Base-by-base conservation (phyloP, 2,113 vertebrate species). In the Thermophis baileyi region DNA sequence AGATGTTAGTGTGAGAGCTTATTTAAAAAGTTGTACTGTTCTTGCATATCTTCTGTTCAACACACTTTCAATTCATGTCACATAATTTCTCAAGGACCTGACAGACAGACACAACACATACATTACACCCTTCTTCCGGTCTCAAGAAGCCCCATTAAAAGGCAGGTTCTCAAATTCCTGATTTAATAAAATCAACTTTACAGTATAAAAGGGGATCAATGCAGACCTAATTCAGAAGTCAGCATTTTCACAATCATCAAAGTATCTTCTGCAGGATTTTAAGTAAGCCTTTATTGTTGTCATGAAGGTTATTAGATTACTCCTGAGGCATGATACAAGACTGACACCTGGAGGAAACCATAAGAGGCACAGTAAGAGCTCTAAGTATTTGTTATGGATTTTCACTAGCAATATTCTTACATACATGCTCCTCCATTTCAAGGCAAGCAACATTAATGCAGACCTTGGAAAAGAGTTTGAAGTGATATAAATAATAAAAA, bases 321-420 rank as follows among this genome's bases (percentile, higher is more conserved):
- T 1, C 0, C 63, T 35, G 47, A 88, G 85, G 44, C 49, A 35
- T 91, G 94, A 95, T 93, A 57, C 95, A 95, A 92, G 92, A 93
- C 8, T 96, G 97, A 96, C 97, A 96, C 95, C 97, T 97, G 94
- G 94, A 96, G 97, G 97, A 95, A 74, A 81, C 54, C 4, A 55
- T 55, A 74, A 91, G 95, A 93, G 46, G 94, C 95, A 87, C 86
- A 85, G 35, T 57, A n/a, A 53, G 69, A 87, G 94, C 25, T 7
- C 27, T 24, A 30, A 11, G 3, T 14, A 3, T n/a, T n/a, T 1
- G 1, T 57, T 57, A 24, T 12, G 27, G 25, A 81, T n/a, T 89
- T 9, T 88, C 12, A 47, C 22, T 3, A 14, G 24, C 25, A 54
- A 69, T 2, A n/a, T 27, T 46, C 40, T 4, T 47, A 30, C 18